Evolutionary conservation across 2,113 vertebrate genomes (phyloP).

Genomic region (Onychostoma macrolepis): DNA sequence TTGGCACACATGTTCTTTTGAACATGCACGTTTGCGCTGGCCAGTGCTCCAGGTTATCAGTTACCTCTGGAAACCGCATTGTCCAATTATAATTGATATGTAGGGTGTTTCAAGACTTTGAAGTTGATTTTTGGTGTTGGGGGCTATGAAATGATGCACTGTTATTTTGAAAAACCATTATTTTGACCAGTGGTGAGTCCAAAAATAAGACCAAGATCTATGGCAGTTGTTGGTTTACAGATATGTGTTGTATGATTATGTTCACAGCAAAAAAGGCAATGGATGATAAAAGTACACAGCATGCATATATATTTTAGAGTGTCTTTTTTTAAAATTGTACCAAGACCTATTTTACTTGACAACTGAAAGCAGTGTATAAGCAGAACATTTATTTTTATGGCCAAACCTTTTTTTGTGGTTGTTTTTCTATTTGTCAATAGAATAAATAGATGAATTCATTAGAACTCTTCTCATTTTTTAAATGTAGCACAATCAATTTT

Average conservation of each 20-base stretch:
- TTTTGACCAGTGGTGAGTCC: too few species aligned
- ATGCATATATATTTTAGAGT: too few species aligned
- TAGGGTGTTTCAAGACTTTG: not conserved
- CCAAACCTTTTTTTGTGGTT: too few species aligned
- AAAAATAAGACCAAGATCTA: too few species aligned
- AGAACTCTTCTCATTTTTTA: too few species aligned
- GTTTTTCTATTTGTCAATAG: too few species aligned
- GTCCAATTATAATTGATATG: not conserved
- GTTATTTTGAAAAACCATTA: too few species aligned
- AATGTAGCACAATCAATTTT: too few species aligned
- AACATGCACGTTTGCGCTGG: not conserved
- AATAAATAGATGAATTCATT: too few species aligned
- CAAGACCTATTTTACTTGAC: not conserved
- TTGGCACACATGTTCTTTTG: constrained; percentile 1
- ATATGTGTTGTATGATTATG: not conserved
- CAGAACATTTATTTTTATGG: not conserved
- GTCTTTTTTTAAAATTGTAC: too few species aligned
- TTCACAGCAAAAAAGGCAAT: too few species aligned
- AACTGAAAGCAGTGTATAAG: not conserved
- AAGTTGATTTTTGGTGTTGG: not conserved
- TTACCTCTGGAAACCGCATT: not conserved
- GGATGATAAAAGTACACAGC: too few species aligned
- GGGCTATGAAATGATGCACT: not conserved
- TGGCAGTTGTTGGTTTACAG: not conserved
- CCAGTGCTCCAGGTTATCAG: not conserved